Base-by-base conservation (phyloP, 2,888 invertebrate genomes). In the Hoplodrina ambigua region DNA sequence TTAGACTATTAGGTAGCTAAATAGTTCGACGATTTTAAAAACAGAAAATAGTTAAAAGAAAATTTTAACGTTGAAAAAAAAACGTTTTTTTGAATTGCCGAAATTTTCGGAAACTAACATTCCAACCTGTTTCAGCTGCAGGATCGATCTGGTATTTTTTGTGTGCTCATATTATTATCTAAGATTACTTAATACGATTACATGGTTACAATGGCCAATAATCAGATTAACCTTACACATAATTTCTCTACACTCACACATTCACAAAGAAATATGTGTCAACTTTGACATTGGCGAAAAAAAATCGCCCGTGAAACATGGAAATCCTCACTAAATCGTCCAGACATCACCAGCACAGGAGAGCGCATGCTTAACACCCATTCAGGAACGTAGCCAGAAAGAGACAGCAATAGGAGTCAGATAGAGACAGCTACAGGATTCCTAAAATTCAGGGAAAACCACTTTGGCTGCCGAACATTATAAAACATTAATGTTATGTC, bases 361-460 rank as follows among this genome's bases (percentile, higher is more conserved):
- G 57, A 76, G 94, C 95, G 95, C 95, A 94, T 94, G 94, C 88
- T 85, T 91, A 86, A 87, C 82, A 84, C 87, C 90, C 93, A 94
- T 95, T 94, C 89, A 94, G 92, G 90, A 93, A 93, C 85, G 88
- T 80, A 80, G 82, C 69, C 46, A 81, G 89, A 93, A 72, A 67
- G 89, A 83, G 91, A 93, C 81, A 78, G 80, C 83, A 69, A 81
- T 67, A 80, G 66, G 82, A 68, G 91, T 54, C 81, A 20, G 79
- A 92, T 49, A 17, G 86, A 85, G 90, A 90, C 59, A n/a, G 72
- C 37, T 25, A 78, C 69, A 86, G 85, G 85, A 89, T 86, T 85
- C 87, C 90, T 85, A 86, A 93, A 93, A 88, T 89, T 91, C 87
- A 77, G 90, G 91, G 89, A 90, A 92, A 91, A 76, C 89, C 89